These are phyloP conservation scores for Podabrus alpinus DNA, from an alignment of 2,888 invertebrate species.

Conservation along the genomic window DNA sequence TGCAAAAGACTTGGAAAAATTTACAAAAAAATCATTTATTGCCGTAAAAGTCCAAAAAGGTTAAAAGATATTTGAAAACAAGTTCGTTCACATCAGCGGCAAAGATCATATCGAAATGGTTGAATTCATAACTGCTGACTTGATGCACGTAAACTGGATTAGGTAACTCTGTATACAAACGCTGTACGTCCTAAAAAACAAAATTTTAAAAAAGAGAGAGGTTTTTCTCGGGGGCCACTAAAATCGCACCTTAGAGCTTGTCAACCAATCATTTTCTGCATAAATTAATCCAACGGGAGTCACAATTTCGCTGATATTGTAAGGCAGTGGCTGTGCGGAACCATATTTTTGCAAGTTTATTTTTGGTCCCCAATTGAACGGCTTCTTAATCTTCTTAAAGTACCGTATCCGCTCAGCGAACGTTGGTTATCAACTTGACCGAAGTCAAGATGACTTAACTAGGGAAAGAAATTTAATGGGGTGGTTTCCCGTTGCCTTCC, in stretches of 20 bases:
- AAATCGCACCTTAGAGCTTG: constrained; percentile 46
- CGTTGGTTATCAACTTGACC: no score
- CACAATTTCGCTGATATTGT: constrained; percentile 59
- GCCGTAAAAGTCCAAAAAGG: constrained; percentile 28
- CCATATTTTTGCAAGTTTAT: constrained; percentile 58
- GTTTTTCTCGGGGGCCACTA: no score
- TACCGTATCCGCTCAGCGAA: no score
- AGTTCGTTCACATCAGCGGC: constrained; percentile 53
- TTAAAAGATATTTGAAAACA: constrained; percentile 50
- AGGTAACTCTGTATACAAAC: constrained; percentile 58
- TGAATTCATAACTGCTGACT: constrained; percentile 47
- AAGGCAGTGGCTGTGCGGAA: constrained; percentile 58
- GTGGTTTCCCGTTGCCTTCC: no score
- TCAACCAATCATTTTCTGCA: constrained; percentile 68
- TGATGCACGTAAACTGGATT: constrained; percentile 46
- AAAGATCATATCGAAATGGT: constrained; percentile 60
- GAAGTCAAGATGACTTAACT: no score
- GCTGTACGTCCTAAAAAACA: constrained; percentile 58
- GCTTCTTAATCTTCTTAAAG: no score
- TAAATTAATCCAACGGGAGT: constrained; percentile 63
- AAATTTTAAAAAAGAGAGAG: no score
- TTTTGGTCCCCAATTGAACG: constrained; percentile 53
- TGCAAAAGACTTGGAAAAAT: no score
- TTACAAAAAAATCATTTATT: neutral
- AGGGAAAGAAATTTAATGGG: no score